Percentiles rank a stretch among this genome's conserved stretches.
Evolutionary conservation across 2,113 vertebrate genomes (phyloP).

Genomic region (Ceyx margarethae): DNA sequence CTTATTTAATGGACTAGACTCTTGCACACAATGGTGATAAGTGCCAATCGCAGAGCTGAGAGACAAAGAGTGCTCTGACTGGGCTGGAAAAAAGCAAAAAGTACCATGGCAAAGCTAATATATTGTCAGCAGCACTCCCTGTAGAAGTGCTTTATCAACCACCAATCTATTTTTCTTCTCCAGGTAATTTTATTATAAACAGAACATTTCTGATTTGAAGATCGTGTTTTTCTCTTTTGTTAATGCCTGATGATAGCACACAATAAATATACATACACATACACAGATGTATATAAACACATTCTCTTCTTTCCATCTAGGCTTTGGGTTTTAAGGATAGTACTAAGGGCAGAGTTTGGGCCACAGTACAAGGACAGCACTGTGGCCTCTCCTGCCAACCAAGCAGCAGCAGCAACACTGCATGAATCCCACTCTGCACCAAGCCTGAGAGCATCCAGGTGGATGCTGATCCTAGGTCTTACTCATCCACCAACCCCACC

Average conservation of each 20-base stretch:
- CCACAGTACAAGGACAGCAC: neutral
- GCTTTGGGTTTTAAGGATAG: neutral
- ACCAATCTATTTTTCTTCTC: neutral
- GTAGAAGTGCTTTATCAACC: neutral
- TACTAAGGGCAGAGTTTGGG: neutral
- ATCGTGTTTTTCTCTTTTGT: neutral
- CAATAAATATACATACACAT: neutral
- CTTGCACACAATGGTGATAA: neutral
- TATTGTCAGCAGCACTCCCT: neutral
- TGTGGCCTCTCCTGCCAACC: neutral
- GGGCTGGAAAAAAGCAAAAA: neutral
- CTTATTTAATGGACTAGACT: slow-evolving; percentile 29
- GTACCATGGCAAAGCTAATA: neutral
- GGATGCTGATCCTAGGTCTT: neutral
- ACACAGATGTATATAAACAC: neutral
- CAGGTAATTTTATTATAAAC: neutral
- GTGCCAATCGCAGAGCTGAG: neutral
- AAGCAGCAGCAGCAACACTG: neutral
- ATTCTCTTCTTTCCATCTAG: neutral
- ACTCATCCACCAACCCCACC: neutral
- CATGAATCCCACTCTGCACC: neutral
- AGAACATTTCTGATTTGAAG: neutral
- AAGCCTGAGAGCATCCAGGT: neutral
- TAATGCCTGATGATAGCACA: neutral
- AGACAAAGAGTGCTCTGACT: neutral